Evolutionary conservation across 2,888 invertebrate genomes (phyloP).

Genomic region (Eumacrocentrus americanus): DNA sequence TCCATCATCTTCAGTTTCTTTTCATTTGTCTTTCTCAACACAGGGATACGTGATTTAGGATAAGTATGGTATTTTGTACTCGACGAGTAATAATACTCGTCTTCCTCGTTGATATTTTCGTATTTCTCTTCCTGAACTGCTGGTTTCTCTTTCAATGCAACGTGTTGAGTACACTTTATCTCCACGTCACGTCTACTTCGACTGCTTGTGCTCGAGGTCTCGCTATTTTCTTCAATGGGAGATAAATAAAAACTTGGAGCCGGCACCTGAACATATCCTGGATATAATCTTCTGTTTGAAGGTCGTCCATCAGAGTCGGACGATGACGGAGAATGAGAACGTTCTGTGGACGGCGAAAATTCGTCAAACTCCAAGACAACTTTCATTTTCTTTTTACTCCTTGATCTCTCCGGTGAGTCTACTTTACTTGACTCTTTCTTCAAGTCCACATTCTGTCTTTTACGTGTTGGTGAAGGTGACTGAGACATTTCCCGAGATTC

Average conservation of each 20-base stretch:
- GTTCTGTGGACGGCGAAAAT: constrained; percentile 45
- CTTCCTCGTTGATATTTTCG: constrained; percentile 12
- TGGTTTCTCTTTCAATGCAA: constrained; percentile 16
- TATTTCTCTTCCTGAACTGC: constrained; percentile 18
- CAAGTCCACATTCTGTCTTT: constrained; percentile 22
- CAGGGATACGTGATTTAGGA: constrained; percentile 63
- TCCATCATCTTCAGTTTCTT: constrained; percentile 47
- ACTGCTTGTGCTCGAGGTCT: constrained; percentile 63
- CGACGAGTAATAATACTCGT: constrained; percentile 30
- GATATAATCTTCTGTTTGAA: constrained; percentile 26
- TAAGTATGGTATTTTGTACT: constrained; percentile 64
- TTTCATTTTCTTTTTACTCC: constrained; percentile 38
- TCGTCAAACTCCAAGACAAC: constrained; percentile 50
- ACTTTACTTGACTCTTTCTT: constrained; percentile 7
- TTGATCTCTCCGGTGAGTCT: constrained; percentile 8
- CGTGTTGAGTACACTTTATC: constrained; percentile 26
- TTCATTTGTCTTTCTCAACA: constrained; percentile 46
- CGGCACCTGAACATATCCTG: constrained; percentile 34
- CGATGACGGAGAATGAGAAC: constrained; percentile 20
- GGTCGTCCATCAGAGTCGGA: constrained; percentile 23
- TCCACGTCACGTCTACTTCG: constrained; percentile 41
- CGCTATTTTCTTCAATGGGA: constrained; percentile 68
- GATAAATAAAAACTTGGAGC: constrained; percentile 59
- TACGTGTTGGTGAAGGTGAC: constrained; percentile 38
- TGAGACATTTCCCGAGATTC: constrained; percentile 34